Conservation (phyloP, 2,888 invertebrate genomes). For the Tiliacea aurago region DNA sequence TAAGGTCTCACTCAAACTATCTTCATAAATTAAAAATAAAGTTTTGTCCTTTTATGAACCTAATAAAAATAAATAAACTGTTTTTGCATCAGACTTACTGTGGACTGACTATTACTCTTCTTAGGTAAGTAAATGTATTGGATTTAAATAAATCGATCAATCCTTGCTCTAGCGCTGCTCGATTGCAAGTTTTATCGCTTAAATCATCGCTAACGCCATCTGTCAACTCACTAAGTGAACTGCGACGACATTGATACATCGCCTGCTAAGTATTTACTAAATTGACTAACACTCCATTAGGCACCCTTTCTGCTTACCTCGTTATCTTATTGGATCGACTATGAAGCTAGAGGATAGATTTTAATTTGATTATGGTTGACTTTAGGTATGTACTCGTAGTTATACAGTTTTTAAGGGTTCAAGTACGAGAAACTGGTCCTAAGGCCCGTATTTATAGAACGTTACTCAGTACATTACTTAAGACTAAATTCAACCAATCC, state of each 20-base stretch:
- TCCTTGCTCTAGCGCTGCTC: conserved; percentile 1
- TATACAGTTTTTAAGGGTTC: not conserved
- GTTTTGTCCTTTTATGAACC: not conserved
- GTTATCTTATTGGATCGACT: conserved; percentile 30
- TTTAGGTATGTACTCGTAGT: not conserved
- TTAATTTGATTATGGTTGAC: conserved; percentile 17
- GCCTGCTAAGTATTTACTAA: conserved; percentile 38
- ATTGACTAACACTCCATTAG: conserved; percentile 53
- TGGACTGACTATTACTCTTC: not conserved
- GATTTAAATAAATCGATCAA: conserved; percentile 21
- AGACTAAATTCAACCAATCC: too few species aligned
- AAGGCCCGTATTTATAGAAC: too few species aligned
- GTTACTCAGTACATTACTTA: too few species aligned
- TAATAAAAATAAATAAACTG: not conserved
- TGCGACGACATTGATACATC: conserved; percentile 56
- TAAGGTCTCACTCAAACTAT: too few species aligned
- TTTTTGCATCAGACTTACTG: too few species aligned
- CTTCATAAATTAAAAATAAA: not conserved
- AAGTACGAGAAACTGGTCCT: too few species aligned
- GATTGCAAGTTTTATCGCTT: conserved; percentile 6
- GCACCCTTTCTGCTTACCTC: conserved; percentile 27
- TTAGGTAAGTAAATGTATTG: not conserved
- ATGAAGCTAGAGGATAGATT: conserved; percentile 20
- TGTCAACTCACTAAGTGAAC: conserved; percentile 30
- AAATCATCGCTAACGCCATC: conserved; percentile 43